Base-by-base conservation (phyloP, 1,140 invertebrate genomes). In the Coelopa frigida region DNA sequence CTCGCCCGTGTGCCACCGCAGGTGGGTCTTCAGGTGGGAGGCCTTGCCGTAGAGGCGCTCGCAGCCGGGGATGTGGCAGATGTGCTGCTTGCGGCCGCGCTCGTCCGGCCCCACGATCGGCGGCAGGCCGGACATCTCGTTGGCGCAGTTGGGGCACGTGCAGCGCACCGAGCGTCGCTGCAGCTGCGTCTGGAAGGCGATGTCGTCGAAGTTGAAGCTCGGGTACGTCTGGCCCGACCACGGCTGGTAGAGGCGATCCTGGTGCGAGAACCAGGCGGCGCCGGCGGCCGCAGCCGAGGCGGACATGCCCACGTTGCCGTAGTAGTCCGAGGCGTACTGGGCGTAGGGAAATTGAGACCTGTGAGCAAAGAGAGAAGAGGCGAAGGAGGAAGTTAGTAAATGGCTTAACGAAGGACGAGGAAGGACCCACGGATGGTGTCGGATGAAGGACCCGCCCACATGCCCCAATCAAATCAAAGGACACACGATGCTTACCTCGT, bases 41-140 rank as follows among this genome's bases (percentile, higher is more conserved):
- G 90, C 93, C 64, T 94, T 94, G 0, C 87, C 87, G 59, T 94
- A 95, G 8, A 89, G 81, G 68, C 94, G 93, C 44, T 82, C 83
- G 70, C 93, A 96, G n/a, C 87, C 89, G 4, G 85, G 79, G 21
- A 92, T 81, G 70, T 95, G 89, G 67, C 93, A 96, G 12, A 89
- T 81, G 67, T 97, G 93, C 52, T 87, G 82, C 45, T 83, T 78
- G 56, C 85, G 85, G 2, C 76, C 72, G 5, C 74, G 72, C 46
- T 78, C 76, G 49, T 78, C 75, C 1, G 77, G 72, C 2, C 70
- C 68, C 29, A 78, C 82, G 58, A 78, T 82, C 29, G 64, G 74
- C 5, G 57, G 75, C 56, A 72, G 74, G 2, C 72, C 79, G 50
- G 76, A 77, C 23, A 81, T 79, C 57, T 83, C 81, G 7, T 78